Evolutionary conservation across 2,113 vertebrate species (phyloP).

Genomic region (Bothrops jararaca): DNA sequence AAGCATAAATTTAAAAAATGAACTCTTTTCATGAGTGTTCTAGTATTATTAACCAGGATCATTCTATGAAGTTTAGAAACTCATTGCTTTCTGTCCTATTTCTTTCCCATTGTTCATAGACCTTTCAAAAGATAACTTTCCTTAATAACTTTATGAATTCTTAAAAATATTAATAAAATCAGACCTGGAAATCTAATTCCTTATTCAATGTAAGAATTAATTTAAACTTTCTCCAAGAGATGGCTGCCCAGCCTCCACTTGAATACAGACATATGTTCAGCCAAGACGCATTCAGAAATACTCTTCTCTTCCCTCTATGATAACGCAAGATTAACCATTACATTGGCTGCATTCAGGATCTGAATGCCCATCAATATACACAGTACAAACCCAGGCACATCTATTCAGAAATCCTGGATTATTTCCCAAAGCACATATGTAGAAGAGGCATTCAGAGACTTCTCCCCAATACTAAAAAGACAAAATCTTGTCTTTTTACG

Average conservation of each 20-base stretch:
- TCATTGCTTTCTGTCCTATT: background rate
- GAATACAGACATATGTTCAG: background rate
- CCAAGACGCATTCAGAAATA: background rate
- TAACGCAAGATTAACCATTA: background rate
- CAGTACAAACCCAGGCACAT: background rate
- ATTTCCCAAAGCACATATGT: background rate
- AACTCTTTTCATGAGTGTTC: background rate
- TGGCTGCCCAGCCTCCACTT: background rate
- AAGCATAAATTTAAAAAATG: slow-evolving; percentile 24
- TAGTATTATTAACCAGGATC: background rate
- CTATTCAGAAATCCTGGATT: background rate
- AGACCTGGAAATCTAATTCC: background rate
- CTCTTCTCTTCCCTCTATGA: background rate
- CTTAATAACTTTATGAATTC: background rate
- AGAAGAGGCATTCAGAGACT: background rate
- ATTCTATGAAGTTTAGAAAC: background rate
- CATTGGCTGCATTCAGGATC: background rate
- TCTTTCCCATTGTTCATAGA: background rate
- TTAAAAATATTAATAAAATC: background rate
- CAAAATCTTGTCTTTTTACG: background rate
- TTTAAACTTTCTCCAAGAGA: background rate
- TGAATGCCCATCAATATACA: background rate
- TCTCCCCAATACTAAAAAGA: background rate
- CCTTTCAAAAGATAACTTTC: background rate
- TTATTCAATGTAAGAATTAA: background rate